Evolutionary conservation across 2,888 invertebrate genomes (phyloP).

Genomic region (Temnothorax rugatulus): DNA sequence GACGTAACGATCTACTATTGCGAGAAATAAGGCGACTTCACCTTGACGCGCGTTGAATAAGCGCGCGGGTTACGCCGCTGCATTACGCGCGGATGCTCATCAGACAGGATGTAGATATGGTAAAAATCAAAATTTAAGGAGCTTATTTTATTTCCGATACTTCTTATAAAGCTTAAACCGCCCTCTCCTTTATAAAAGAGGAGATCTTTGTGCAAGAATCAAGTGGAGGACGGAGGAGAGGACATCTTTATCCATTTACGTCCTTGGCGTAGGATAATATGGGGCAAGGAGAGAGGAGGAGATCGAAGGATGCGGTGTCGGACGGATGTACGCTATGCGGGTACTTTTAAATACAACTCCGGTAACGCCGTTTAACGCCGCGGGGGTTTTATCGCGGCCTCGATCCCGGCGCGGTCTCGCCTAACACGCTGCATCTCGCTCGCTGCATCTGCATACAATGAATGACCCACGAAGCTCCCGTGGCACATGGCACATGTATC

Average conservation of each 20-base stretch:
- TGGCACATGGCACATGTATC: slow-evolving; percentile 45
- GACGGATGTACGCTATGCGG: slow-evolving; percentile 12
- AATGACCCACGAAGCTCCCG: slow-evolving; percentile 62
- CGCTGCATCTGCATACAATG: slow-evolving; percentile 79
- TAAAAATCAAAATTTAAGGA: slow-evolving; percentile 35
- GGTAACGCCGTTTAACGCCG: slow-evolving; percentile 36
- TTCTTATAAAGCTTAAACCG: not conserved
- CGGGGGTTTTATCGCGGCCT: slow-evolving; percentile 31
- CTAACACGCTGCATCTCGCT: slow-evolving; percentile 1
- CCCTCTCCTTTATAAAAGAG: not conserved
- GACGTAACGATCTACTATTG: slow-evolving; percentile 49
- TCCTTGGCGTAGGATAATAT: slow-evolving; percentile 20
- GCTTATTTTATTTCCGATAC: slow-evolving; percentile 29
- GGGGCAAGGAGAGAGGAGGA: no score
- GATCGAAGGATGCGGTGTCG: not conserved
- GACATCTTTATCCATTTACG: not conserved
- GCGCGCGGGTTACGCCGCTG: slow-evolving; percentile 41
- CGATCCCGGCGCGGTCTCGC: slow-evolving; percentile 36
- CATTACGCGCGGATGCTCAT: slow-evolving; percentile 40
- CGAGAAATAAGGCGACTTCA: slow-evolving; percentile 44
- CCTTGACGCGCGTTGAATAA: slow-evolving; percentile 36
- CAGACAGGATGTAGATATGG: slow-evolving; percentile 6
- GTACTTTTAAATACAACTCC: slow-evolving; percentile 36
- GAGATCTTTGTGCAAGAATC: not conserved
- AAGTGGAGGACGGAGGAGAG: not conserved